These are phyloP conservation scores for Tubiluchus corallicola DNA, from an alignment of 2,888 invertebrate genomes.

Conservation along the genomic window DNA sequence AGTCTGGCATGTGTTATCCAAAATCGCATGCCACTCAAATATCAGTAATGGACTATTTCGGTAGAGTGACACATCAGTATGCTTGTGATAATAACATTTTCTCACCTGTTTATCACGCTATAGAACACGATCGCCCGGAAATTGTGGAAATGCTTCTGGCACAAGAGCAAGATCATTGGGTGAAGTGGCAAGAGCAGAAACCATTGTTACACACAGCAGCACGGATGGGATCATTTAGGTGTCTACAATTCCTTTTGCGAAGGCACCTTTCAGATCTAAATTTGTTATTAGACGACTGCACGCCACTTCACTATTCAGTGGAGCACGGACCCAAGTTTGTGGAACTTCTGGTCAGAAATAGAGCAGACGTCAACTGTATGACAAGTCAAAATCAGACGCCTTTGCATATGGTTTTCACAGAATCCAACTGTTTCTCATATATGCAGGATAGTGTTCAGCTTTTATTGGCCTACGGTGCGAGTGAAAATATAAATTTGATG, in stretches of 20 bases:
- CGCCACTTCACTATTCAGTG: conserved; percentile 53
- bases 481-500: conserved; percentile 48
- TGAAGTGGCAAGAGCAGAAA: conserved; percentile 33
- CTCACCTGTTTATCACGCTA: conserved; percentile 48
- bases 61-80: not conserved
- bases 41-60: not conserved
- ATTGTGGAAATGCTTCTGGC: conserved; percentile 45
- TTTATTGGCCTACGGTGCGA: conserved; percentile 47
- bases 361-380: conserved; percentile 48
- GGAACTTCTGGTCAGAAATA: conserved; percentile 34
- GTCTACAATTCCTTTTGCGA: conserved; percentile 44
- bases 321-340: conserved; percentile 49
- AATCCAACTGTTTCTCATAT: conserved; percentile 27
- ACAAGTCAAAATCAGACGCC: conserved; percentile 50
- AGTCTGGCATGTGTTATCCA: conserved; percentile 54
- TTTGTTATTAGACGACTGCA: conserved; percentile 51
- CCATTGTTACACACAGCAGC: conserved; percentile 48
- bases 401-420: conserved; percentile 32
- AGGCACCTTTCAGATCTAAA: conserved; percentile 42
- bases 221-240: conserved; percentile 49
- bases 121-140: conserved; percentile 48
- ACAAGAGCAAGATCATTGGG: conserved; percentile 49
- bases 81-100: conserved; percentile 51
- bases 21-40: conserved; percentile 40
- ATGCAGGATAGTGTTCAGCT: conserved; percentile 46